Evolutionary conservation across 2,113 vertebrate genomes (phyloP), one percentile per base, ranked within the genome.

Genomic region (Copsychus sechellarum): DNA sequence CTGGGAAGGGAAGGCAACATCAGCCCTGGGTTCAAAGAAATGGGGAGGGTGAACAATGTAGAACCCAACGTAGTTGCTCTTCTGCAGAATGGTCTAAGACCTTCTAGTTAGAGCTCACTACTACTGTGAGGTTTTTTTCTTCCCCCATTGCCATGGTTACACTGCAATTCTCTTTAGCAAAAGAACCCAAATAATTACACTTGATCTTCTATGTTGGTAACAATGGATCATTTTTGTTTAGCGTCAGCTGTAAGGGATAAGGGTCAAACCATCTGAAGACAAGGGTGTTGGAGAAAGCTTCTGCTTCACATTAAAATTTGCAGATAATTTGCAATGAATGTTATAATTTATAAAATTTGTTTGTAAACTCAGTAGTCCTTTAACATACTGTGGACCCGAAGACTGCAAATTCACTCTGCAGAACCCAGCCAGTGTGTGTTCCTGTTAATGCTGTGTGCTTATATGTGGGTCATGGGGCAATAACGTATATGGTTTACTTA

Each of bases 31-130:
- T 31, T 77, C 62, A 51, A 69, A 43, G 22, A 67, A 43, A 26
- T 26, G 22, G 26, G 12, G 26, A 77, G 53, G 36, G 18, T 60
- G 33, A 67, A 33, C 14, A 26, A 4, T 33, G 15, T 40, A 61
- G 61, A 72, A 54, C 14, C 14, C 24, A 56, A 33, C 5, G 43
- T 1, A 0, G 24, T 42, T 2, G 4, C 4, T 56, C 31, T 15
- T 70, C 34, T 85, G 26, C 38, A 34, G 34, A 81, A 28, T 23
- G 23, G 8, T 45, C 15, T 20, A 69, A 80, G 33, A 74, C 8
- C 22, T 61, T 34, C 48, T 23, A 26, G 23, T 34, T 50, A 58
- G 15, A 82, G 48, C 25, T 38, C 22, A 76, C 56, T 57, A 21
- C 16, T 34, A 18, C 45, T 66, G 28, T 51, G 72, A 57, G 42